These are phyloP conservation scores for Aethina tumida DNA, from an alignment of 1,140 invertebrate genomes.

Conservation along the genomic window DNA sequence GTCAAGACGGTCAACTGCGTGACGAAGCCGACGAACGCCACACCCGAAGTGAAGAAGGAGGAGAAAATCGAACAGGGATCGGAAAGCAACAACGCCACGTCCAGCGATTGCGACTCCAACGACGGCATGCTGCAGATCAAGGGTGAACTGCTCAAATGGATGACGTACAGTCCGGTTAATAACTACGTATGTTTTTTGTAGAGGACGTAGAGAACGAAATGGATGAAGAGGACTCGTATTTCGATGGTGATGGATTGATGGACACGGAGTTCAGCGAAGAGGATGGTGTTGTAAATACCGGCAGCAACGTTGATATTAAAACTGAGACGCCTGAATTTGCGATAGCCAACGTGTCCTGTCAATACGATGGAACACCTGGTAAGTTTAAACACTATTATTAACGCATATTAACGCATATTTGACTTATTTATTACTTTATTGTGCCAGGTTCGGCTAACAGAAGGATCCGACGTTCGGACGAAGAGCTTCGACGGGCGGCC, in stretches of 20 bases:
- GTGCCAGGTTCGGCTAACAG: slow-evolving; percentile 27
- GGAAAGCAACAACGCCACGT: slow-evolving; percentile 24
- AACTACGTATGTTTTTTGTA: slow-evolving; percentile 5
- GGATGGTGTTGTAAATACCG: slow-evolving; percentile 24
- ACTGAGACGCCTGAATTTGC: slow-evolving; percentile 37
- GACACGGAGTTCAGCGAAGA: slow-evolving; percentile 34
- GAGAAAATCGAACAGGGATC: slow-evolving; percentile 17
- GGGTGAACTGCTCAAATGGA: slow-evolving; percentile 13
- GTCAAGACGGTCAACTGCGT: slow-evolving; percentile 16
- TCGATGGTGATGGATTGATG: slow-evolving; percentile 31
- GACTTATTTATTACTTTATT: slow-evolving; percentile 5
- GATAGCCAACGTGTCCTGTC: slow-evolving; percentile 51
- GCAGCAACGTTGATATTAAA: slow-evolving; percentile 15
- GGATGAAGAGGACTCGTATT: slow-evolving; percentile 31
- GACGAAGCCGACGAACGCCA: slow-evolving; percentile 17
- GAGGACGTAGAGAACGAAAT: slow-evolving; percentile 28
- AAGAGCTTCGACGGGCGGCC: slow-evolving; percentile 62
- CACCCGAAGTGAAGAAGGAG: slow-evolving; percentile 20
- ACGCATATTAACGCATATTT: background rate
- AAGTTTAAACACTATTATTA: slow-evolving; percentile 11
- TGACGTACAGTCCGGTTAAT: no score
- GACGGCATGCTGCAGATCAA: slow-evolving; percentile 28
- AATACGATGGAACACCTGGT: slow-evolving; percentile 41
- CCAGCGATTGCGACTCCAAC: slow-evolving; percentile 32
- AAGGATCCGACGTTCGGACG: slow-evolving; percentile 56